Base-by-base conservation (phyloP, 2,113 vertebrate species). In the Mormyrus iriodes region DNA sequence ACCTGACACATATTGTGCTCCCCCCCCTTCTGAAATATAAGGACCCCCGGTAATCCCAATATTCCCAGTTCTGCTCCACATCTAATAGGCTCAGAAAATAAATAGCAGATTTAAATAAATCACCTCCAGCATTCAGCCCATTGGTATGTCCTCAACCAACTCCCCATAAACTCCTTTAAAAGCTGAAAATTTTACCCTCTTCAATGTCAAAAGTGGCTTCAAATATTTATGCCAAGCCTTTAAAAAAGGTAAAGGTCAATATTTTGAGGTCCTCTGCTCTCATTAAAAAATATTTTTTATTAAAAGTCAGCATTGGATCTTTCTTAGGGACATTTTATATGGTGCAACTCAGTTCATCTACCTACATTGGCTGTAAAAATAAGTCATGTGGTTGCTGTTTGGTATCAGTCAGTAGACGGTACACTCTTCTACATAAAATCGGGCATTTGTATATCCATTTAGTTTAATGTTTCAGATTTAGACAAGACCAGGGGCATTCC, bases 81-180 rank as follows among this genome's bases (percentile, higher is more conserved):
- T 89, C 93, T 95, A 95, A 96, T 93, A 94, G 94, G 94, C 94
- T 96, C 94, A 95, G 93, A 91, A 90, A 93, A 92, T 94, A 94
- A 95, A 95, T 94, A 92, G 91, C 91, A 93, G 94, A 94, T 95
- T 95, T 95, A 91, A 96, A 95, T 95, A 93, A 95, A 93, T 92
- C 92, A 91, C 92, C 93, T 92, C 82, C 39, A 89, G 90, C 91
- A 90, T 85, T 93, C 91, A 93, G 93, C 93, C 93, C 93, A 92
- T 92, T 91, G 92, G 88, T 52, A 89, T 91, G 91, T 73, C 85
- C 88, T 93, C 90, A 90, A 27, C 89, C 49, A 48, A 88, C 73
- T 88, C 84, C 91, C 88, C 46, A 19, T 69, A 87, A 90, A 91
- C 82, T 31, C 76, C 88, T 89, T 91, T 90, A 90, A 88, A 85